A percentile compares a stretch with the other conserved stretches of the same genome.
Evolutionary conservation across 2,888 invertebrate species (phyloP).

Genomic region (Agonopterix arenella): DNA sequence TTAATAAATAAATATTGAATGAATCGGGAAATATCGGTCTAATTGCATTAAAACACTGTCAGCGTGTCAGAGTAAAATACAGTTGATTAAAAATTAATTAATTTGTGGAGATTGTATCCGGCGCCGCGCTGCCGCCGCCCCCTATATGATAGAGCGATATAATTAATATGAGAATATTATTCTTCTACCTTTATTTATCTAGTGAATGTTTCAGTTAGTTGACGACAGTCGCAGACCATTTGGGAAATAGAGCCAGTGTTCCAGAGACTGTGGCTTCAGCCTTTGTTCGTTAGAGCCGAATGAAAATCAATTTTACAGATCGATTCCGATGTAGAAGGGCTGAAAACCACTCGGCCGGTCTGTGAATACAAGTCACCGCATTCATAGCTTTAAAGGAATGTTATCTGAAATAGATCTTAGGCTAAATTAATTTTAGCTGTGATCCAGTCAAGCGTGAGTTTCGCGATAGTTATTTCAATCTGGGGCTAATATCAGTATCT

Average conservation of each 20-base stretch:
- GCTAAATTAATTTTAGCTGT: slow-evolving; percentile 67
- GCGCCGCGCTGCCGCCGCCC: slow-evolving; percentile 2
- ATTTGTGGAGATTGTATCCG: slow-evolving; percentile 4
- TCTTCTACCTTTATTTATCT: too few species aligned
- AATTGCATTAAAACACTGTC: slow-evolving; percentile 17
- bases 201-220: too few species aligned
- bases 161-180: too few species aligned
- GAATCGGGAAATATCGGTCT: slow-evolving; percentile 7
- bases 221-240: background rate
- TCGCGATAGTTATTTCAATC: slow-evolving; percentile 61
- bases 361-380: slow-evolving; percentile 50
- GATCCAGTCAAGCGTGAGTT: slow-evolving; percentile 56
- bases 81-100: slow-evolving; percentile 22
- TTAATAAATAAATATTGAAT: slow-evolving; percentile 8
- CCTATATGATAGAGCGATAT: background rate
- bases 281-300: slow-evolving; percentile 40
- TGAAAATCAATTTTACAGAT: slow-evolving; percentile 55
- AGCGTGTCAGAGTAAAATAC: slow-evolving; percentile 13
- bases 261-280: slow-evolving; percentile 13
- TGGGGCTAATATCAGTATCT: slow-evolving; percentile 27
- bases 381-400: slow-evolving; percentile 23
- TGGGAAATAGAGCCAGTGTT: slow-evolving; percentile 1
- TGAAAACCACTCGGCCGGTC: slow-evolving; percentile 36
- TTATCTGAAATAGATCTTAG: slow-evolving; percentile 33
- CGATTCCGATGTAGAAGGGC: slow-evolving; percentile 27